Base-by-base conservation (phyloP, 2,797 vertebrate genomes). In the Tauraco hartlaubi region DNA sequence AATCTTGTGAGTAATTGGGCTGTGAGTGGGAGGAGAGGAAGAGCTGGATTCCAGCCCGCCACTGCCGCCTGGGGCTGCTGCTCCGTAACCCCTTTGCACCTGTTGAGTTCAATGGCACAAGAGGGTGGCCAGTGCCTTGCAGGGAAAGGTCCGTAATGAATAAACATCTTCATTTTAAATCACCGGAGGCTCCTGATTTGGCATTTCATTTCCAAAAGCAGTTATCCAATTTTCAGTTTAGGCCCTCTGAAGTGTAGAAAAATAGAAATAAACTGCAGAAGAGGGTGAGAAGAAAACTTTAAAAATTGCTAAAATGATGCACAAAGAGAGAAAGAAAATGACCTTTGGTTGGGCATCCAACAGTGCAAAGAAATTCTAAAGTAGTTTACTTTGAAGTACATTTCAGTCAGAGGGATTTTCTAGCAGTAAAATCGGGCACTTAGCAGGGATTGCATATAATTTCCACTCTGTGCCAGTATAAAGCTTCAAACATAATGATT, bases 351-450 rank as follows among this genome's bases (percentile, higher is more conserved):
- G 69, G 92, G 93, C 55, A 85, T 96, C 97, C 82, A 92, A 82
- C 85, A 83, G 96, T 15, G 92, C 90, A 85, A 78, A 96, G 93
- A 91, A 96, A 95, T 97, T 95, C 90, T 95, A 73, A 97, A 92
- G 64, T 75, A 83, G 86, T 96, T 62, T 90, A 86, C 83, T 97
- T 88, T 93, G 90, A 93, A 97, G 79, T 96, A 92, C 71, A 69
- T 83, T 95, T 98, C 94, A 96, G 79, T 97, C 92, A 89, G 58
- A 96, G 90, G 66, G 94, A 96, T 96, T 84, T 93, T 90, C 73
- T 95, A 96, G 95, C 94, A 94, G 93, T 59, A 93, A 97, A 97
- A 96, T 97, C 89, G 48, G 77, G 90, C 97, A 96, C 94, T 97
- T 95, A 96, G 85, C 78, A 97, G 77, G 93, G 84, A 96, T 95